Evolutionary conservation across 2,113 vertebrate genomes (phyloP), one percentile per base, ranked within the genome.

Genomic region (Brachyhypopomus occidentalis): DNA sequence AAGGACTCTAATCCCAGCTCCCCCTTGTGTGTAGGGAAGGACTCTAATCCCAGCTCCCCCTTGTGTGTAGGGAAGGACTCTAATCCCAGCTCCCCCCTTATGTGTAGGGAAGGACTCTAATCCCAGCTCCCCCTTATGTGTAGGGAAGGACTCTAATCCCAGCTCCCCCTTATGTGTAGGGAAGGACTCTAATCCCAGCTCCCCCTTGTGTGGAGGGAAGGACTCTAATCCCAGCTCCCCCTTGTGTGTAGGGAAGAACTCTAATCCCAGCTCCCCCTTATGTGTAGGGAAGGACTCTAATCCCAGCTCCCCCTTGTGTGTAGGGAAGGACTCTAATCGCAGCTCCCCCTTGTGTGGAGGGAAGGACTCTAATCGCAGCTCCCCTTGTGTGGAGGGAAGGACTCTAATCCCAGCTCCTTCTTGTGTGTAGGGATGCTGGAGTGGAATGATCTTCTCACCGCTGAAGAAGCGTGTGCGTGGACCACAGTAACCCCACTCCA

Each of bases 401-500:
- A 81, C 74, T 74, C 25, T 5, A n/a, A 20, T 60, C 62, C 62
- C 27, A 73, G 55, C 8, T 20, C 14, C 17, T 6, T 5, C 4
- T 11, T 64, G 78, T 55, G 59, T 7, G 60, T 67, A 66, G 8
- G 25, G 6, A 6, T 38, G 36, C 2, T 2, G 36, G n/a, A 14
- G 59, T 27, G 30, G 20, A 27, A 25, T 30, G 23, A 38, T 27
- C 36, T 72, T 41, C 84, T 83, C 27, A 86, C 84, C n/a, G 17
- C 48, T 86, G 48, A 70, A 81, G 0, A 80, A 38, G 20, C 45
- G 62, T 58, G 41, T 34, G 22, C 8, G 60, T n/a, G 78, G n/a
- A 48, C 27, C 62, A 30, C 84, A 86, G 34, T 70, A 70, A n/a
- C 81, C 84, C 81, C 81, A 81, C 70, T 78, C 19, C 55, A 56